Evolutionary conservation across 2,888 invertebrate genomes (phyloP), one percentile per base, ranked within the genome.

Genomic region (Pseudeuparius sepicola): DNA sequence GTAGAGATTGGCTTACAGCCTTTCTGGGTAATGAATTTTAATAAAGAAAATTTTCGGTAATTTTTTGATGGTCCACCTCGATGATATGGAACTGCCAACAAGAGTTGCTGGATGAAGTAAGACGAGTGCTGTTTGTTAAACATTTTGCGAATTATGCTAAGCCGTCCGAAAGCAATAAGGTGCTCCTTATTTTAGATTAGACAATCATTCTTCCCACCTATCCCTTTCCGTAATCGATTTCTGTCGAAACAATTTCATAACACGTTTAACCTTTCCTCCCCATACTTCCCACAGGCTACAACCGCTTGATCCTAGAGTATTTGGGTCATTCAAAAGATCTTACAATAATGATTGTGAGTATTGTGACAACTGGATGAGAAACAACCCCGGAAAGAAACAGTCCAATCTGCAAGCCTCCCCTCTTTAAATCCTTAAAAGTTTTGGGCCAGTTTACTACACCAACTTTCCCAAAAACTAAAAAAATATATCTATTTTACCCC

Each of bases 341-440:
- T 34, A 17, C 18, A 34, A 18, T 31, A 32, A 34, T 30, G 28
- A 30, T 13, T 34, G 34, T 34, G n/a, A n/a, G n/a, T n/a, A n/a
- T n/a, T n/a, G n/a, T n/a, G 34, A 34, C 15, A 29, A 34, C n/a
- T 34, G 34, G 34, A 31, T 34, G 9, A 25, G 27, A 34, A 32
- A 16, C n/a, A 34, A 31, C 15, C 35, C 35, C 9, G 29, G 35
- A 4, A 34, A 34, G 20, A n/a, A n/a, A n/a, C n/a, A n/a, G n/a
- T n/a, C n/a, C n/a, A n/a, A n/a, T n/a, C n/a, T n/a, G n/a, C n/a
- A n/a, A n/a, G n/a, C n/a, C n/a, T n/a, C n/a, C n/a, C n/a, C n/a
- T n/a, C n/a, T n/a, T n/a, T n/a, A n/a, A n/a, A n/a, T n/a, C n/a
- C n/a, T n/a, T n/a, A n/a, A n/a, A n/a, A n/a, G n/a, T n/a, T n/a